These are phyloP conservation scores for Cantharis rufa DNA, from an alignment of 2,888 invertebrate species.

Conservation along the genomic window DNA sequence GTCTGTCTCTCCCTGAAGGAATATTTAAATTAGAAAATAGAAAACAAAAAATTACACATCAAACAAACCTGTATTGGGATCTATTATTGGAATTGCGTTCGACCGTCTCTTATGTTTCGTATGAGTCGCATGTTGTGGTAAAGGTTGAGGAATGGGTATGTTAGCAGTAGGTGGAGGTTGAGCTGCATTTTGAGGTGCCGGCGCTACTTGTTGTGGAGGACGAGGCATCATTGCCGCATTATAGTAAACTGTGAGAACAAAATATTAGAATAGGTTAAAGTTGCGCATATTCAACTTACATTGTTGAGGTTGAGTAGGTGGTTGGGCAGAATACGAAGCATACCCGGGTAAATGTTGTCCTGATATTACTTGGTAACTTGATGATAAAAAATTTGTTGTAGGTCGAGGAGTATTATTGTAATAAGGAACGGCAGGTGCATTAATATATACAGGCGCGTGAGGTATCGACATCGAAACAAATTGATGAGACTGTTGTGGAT, in stretches of 20 bases:
- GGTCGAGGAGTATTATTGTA: conserved; percentile 19
- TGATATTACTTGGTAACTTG: conserved; percentile 17
- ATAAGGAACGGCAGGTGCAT: conserved; percentile 11
- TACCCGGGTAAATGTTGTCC: conserved; percentile 8
- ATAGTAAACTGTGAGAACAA: conserved; percentile 9
- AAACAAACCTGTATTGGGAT: conserved; percentile 49
- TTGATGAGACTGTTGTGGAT: conserved; percentile 30
- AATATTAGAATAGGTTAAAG: background rate
- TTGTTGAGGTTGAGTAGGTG: conserved; percentile 4
- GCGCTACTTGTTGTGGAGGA: conserved; percentile 26
- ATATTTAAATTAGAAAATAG: background rate
- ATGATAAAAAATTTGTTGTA: conserved; percentile 8
- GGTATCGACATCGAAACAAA: conserved; percentile 31
- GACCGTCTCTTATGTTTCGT: conserved; percentile 39
- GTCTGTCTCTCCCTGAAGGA: conserved; percentile 46
- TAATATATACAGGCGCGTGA: conserved; percentile 22
- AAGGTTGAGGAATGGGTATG: conserved; percentile 31
- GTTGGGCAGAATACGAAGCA: background rate
- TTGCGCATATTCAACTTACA: conserved; percentile 2
- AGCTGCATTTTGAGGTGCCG: conserved; percentile 39
- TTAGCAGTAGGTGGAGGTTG: conserved; percentile 36
- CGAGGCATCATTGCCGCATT: conserved; percentile 13
- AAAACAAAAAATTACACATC: background rate
- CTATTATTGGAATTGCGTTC: conserved; percentile 52
- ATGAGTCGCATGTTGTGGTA: conserved; percentile 23